A percentile compares a stretch with the other conserved stretches of the same genome.
phyloP scores from a whole-genome alignment of 1,140 invertebrate genomes.

The Solenopsis fugax region DNA sequence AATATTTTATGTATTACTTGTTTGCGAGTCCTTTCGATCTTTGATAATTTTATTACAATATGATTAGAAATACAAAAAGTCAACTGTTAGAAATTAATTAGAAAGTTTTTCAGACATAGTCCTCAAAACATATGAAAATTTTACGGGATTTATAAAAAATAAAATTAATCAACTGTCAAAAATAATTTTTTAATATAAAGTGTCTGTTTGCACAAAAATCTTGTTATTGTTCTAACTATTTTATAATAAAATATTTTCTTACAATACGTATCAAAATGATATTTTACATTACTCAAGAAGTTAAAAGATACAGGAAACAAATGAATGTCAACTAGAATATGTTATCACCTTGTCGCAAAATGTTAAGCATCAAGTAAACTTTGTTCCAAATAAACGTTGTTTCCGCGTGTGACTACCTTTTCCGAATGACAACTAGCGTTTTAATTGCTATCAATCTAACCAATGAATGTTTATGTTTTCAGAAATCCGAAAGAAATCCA shows the following conservation, averaged over 20 bases:
- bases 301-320: neutral
- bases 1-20: neutral
- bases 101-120: neutral
- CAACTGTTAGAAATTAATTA: neutral
- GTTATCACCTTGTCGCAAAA: neutral
- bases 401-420: slow-evolving; percentile 8
- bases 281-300: neutral
- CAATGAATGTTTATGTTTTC: slow-evolving; percentile 70
- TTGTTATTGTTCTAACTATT: neutral
- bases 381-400: neutral
- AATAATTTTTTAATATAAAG: neutral
- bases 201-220: neutral
- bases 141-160: slow-evolving; percentile 7
- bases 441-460: slow-evolving; percentile 50
- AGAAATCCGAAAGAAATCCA: slow-evolving; percentile 68
- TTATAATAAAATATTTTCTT: slow-evolving; percentile 21
- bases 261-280: neutral
- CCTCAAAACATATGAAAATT: neutral
- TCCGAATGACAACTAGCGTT: neutral
- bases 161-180: neutral
- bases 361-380: neutral
- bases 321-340: neutral
- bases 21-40: neutral
- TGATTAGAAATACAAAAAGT: neutral
- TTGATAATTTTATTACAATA: slow-evolving; percentile 25